Percentiles rank a stretch among this genome's conserved stretches.
Evolutionary conservation across 2,113 vertebrate genomes (phyloP).

Genomic region (Platysteira castanea): DNA sequence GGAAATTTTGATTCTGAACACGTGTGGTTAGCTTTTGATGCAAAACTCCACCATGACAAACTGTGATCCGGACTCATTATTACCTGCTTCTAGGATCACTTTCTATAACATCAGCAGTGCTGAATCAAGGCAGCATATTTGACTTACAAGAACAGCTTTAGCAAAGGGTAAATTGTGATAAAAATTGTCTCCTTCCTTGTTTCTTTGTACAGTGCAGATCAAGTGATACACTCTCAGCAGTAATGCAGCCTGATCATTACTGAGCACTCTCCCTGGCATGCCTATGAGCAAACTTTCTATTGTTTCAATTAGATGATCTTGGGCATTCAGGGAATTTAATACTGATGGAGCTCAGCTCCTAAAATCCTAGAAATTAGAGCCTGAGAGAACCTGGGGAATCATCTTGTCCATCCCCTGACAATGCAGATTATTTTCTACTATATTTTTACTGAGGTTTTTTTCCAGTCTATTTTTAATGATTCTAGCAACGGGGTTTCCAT

Average conservation of each 20-base stretch:
- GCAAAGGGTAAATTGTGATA: conserved; percentile 17
- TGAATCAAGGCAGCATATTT: conserved; percentile 23
- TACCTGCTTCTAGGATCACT: conserved; percentile 14
- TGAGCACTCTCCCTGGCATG: conserved; percentile 58
- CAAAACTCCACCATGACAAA: not conserved
- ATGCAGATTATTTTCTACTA: conserved; percentile 47
- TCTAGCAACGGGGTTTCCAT: conserved; percentile 43
- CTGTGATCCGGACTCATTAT: conserved; percentile 18
- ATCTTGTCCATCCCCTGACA: conserved; percentile 49
- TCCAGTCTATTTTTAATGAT: conserved; percentile 62
- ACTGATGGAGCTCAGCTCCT: conserved; percentile 54
- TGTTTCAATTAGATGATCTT: conserved; percentile 67
- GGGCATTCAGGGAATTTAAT: conserved; percentile 60
- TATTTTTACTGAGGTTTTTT: conserved; percentile 43
- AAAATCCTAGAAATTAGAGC: conserved; percentile 61
- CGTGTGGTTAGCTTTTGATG: not conserved
- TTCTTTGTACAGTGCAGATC: conserved; percentile 50
- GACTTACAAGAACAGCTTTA: conserved; percentile 7
- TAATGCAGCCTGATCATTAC: conserved; percentile 55
- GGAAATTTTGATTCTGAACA: conserved; percentile 28
- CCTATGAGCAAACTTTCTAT: conserved; percentile 66
- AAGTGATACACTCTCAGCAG: conserved; percentile 55
- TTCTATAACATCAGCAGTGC: not conserved
- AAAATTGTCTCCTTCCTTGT: conserved; percentile 49
- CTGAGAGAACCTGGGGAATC: conserved; percentile 37